Evolutionary conservation across 2,797 vertebrate genomes (phyloP).

Genomic region (Chromis chromis): DNA sequence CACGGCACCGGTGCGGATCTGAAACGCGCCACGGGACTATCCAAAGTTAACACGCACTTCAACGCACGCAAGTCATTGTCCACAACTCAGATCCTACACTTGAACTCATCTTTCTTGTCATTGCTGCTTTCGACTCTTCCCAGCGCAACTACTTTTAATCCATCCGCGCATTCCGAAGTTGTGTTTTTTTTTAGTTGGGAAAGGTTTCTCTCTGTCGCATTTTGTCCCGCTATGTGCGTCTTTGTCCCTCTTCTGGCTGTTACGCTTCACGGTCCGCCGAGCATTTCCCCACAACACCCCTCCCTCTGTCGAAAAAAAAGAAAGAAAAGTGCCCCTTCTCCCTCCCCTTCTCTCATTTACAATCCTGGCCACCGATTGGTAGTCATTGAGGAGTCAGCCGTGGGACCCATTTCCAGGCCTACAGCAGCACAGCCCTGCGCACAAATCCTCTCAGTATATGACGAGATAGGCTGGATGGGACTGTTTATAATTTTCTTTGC

Average conservation of each 20-base stretch:
- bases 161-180: conserved; percentile 37
- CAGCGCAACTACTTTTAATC: conserved; percentile 19
- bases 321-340: conserved; percentile 68
- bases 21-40: conserved; percentile 34
- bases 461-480: conserved; percentile 66
- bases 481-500: conserved; percentile 69
- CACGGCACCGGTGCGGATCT: conserved; percentile 24
- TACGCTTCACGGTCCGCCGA: conserved; percentile 84
- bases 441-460: conserved; percentile 61
- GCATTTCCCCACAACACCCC: conserved; percentile 79
- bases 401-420: conserved; percentile 72
- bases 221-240: conserved; percentile 75
- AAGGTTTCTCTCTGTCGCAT: conserved; percentile 49
- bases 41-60: conserved; percentile 53
- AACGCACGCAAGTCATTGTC: conserved; percentile 29
- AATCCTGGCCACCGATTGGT: conserved; percentile 80
- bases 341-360: conserved; percentile 67
- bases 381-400: conserved; percentile 70
- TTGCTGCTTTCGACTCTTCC: conserved; percentile 7
- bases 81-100: conserved; percentile 30
- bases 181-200: conserved; percentile 1
- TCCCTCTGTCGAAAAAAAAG: conserved; percentile 67
- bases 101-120: conserved; percentile 36
- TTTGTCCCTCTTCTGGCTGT: conserved; percentile 80
- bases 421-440: conserved; percentile 58